phyloP scores from a whole-genome alignment of 1,140 invertebrate genomes.

The Chironomus striatipennis region DNA sequence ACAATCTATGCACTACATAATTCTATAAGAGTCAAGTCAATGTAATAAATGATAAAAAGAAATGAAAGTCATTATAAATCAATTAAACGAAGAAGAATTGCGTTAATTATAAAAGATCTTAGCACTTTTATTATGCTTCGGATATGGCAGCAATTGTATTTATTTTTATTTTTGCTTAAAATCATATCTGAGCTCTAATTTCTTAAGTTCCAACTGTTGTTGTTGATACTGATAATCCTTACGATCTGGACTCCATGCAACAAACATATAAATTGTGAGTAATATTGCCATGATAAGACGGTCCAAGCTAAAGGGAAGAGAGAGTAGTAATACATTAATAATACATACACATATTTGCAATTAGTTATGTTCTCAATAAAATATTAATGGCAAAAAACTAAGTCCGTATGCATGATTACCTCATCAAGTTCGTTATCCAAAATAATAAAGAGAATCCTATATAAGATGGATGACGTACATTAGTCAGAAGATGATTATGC shows the following conservation, averaged over 20 bases:
- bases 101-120: constrained; percentile 4
- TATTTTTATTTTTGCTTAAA: background rate
- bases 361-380: background rate
- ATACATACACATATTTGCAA: background rate
- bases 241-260: constrained; percentile 46
- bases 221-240: constrained; percentile 44
- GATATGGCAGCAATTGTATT: background rate
- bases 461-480: constrained; percentile 39
- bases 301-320: constrained; percentile 39
- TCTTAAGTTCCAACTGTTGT: constrained; percentile 33
- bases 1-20: too few relatives aligned
- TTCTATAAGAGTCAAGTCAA: background rate
- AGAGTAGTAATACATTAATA: constrained; percentile 25
- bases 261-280: constrained; percentile 44
- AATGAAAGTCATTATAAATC: background rate
- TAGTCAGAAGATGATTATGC: constrained; percentile 31
- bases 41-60: background rate
- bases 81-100: background rate
- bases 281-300: constrained; percentile 42
- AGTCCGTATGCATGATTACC: constrained; percentile 21
- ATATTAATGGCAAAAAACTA: background rate
- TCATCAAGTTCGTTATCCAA: constrained; percentile 37
- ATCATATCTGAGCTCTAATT: constrained; percentile 28
- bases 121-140: background rate
- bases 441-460: constrained; percentile 35